Percentiles rank a stretch among this genome's conserved stretches.
Evolutionary conservation across 2,797 vertebrate species (phyloP).

Genomic region (Tympanoctomys barrerae): DNA sequence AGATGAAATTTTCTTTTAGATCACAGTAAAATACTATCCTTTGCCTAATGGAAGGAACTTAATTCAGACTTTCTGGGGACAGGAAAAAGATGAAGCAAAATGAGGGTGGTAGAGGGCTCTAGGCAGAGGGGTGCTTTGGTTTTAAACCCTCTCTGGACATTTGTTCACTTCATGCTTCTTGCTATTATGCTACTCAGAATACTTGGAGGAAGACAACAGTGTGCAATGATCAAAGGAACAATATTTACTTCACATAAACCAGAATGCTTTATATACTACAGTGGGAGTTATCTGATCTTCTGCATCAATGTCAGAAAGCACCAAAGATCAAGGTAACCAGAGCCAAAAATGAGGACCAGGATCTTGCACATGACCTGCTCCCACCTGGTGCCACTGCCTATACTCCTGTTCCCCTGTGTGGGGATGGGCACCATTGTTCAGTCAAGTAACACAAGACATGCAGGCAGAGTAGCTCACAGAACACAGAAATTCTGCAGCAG

Average conservation of each 20-base stretch:
- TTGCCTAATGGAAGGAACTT: background rate
- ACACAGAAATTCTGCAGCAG: background rate
- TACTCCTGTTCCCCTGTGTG: background rate
- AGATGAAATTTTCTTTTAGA: background rate
- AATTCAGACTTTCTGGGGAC: background rate
- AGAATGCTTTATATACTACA: background rate
- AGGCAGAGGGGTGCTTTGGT: background rate
- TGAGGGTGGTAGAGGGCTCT: background rate
- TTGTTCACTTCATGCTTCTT: background rate
- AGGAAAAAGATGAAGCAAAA: background rate
- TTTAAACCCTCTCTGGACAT: background rate
- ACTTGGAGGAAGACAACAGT: fast-evolving
- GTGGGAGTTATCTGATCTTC: background rate
- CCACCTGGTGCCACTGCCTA: fast-evolving
- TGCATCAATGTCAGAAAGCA: background rate
- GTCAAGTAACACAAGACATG: background rate
- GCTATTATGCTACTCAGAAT: fast-evolving
- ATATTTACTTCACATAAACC: background rate
- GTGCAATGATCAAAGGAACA: fast-evolving
- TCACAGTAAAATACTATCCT: background rate
- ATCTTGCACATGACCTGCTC: fast-evolving
- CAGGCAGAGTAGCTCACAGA: background rate
- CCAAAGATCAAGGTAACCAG: background rate
- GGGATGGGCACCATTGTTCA: fast-evolving
- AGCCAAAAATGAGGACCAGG: background rate